Base-by-base conservation (phyloP, 2,797 vertebrate species). In the Tadarida brasiliensis region DNA sequence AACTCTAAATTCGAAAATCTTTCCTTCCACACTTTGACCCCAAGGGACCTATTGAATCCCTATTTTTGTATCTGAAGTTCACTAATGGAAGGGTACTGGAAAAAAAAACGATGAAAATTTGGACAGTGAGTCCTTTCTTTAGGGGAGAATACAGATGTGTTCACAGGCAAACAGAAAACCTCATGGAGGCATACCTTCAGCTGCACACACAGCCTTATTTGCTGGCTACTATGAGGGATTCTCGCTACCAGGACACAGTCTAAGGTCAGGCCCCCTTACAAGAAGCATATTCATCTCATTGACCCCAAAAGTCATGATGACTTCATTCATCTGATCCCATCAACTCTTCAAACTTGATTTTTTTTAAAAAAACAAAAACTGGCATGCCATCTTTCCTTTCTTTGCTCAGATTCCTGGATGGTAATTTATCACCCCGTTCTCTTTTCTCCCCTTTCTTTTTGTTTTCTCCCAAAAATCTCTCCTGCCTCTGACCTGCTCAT, bases 11-110 rank as follows among this genome's bases (percentile, higher is more conserved):
- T 90, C 67, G 26, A 92, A 86, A 74, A 73, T 30, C 44, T 94
- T 83, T 59, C 22, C 63, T 85, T 92, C 59, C 51, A 78, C 26
- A 81, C 4, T 85, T 82, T 71, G 56, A 87, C 8, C 35, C 8
- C 30, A 20, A 35, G 57, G 26, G 83, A 63, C 33, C 20, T 81
- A 49, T 3, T 91, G 68, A 74, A 67, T 87, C 11, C 30, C 56
- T 82, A 11, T 65, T 82, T 93, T 92, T 94, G 19, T 80, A 14
- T 74, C 28, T 89, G 63, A 87, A 90, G 7, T 89, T 91, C 74
- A 87, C 54, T 77, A 91, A 92, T 89, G 15, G 6, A 89, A 54
- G 30, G 11, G 22, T 82, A 51, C 44, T 73, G 8, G 67, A 59
- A 17, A 57, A 63, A 77, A 12, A 70, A 73, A 49, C 39, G 33